Evolutionary conservation across 2,113 vertebrate genomes (phyloP), one percentile per base, ranked within the genome.

Genomic region (Neodon shergylaensis): DNA sequence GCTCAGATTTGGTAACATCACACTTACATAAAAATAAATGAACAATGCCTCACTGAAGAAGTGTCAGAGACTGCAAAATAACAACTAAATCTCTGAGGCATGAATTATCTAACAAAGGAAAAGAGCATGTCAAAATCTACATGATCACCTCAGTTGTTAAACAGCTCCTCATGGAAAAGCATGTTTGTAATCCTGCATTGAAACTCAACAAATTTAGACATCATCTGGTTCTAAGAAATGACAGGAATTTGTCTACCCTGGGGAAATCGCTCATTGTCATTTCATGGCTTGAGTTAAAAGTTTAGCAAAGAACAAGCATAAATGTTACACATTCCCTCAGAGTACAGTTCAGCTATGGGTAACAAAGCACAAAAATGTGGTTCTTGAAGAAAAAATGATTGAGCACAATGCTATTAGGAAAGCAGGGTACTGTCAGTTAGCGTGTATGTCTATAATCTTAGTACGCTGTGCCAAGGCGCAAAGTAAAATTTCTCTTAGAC

Each of bases 391-490:
- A 19, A 61, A n/a, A 21, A 6, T 54, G 21, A 31, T 72, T 70
- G 73, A 10, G 17, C 17, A 2, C 7, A 33, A 21, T 36, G 73
- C 5, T 7, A 21, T 79, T 66, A 17, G 2, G 3, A 12, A 66
- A 49, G 2, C 3, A 73, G 24, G 42, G 49, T n/a, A 4, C 52
- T 21, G 26, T 33, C 26, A 7, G 14, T 85, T 65, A 42, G 16
- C 28, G 16, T 13, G 17, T 9, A 12, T 66, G 7, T 21, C 42
- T 47, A 9, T 12, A 24, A 3, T 47, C 19, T 31, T 0, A 86
- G 44, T 16, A 49, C 5, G 0, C 12, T 1, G 2, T 19, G 14
- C 83, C 24, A 28, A 3, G 14, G 16, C 1, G 0, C 52, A 54
- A 13, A 72, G 68, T n/a, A 7, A 2, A 36, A 17, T 72, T 70